Base-by-base conservation (phyloP, 2,797 vertebrate genomes). In the Champsocephalus gunnari region DNA sequence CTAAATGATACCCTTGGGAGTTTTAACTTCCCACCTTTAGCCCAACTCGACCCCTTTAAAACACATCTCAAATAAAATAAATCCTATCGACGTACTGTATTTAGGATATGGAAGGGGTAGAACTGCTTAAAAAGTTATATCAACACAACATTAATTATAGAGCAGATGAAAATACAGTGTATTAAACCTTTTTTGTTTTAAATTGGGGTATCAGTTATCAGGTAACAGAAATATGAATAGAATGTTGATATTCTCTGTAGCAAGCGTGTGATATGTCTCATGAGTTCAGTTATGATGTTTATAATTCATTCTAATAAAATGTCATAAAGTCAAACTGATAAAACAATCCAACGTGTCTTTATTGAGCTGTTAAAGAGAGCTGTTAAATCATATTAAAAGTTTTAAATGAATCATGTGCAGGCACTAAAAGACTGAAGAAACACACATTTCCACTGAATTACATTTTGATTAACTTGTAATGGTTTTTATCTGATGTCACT, bases 111-210 rank as follows among this genome's bases (percentile, higher is more conserved):
- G 5, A 14, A 60, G 24, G 44, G 0, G 3, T 1, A 43, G 10
- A 21, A 62, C 45, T 66, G 34, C 0, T 66, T 63, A 12, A 32
- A 58, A 19, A 7, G 45, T 61, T 13, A n/a, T 66, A 9, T 32
- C 68, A 65, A 60, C 71, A 70, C 32, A 71, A 19, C 49, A 13
- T 38, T 61, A 61, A 14, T n/a, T 70, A 38, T 3, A 19, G 24
- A 51, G 24, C 24, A 43, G n/a, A 56, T 2, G 14, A 0, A 51
- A 66, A 47, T 14, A 14, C 2, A 19, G 3, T 44, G 0, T 48
- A 14, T 56, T 58, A 32, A 51, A 38, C 34, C 34, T 7, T 38
- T 9, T 3, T 13, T 32, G 17, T 63, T 57, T 64, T 51, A 41
- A 51, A 47, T 34, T 13, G 17, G 11, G 6, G 49, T 41, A 38